Evolutionary conservation across 2,888 invertebrate species (phyloP).

Genomic region (Acrocera orbiculus): DNA sequence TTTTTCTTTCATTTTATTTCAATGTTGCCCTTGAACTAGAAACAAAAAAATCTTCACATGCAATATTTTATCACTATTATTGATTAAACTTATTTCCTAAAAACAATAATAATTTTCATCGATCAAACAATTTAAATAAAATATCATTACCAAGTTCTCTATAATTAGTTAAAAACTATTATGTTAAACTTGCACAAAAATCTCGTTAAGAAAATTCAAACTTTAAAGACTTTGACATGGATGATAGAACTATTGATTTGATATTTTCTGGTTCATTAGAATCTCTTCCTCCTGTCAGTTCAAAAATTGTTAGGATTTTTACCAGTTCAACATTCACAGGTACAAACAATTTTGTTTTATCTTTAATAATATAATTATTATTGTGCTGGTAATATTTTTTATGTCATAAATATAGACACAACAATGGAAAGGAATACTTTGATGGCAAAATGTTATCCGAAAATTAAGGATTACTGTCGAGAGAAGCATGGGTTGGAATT

Average conservation of each 20-base stretch:
- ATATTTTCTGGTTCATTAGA: slow-evolving; percentile 80
- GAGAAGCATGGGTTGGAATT: slow-evolving; percentile 96
- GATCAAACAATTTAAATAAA: too few relatives aligned
- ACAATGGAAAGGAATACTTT: slow-evolving; percentile 92
- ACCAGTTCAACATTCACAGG: slow-evolving; percentile 98
- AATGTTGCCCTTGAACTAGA: too few relatives aligned
- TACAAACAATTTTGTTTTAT: slow-evolving; percentile 25
- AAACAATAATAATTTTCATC: too few relatives aligned
- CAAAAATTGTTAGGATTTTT: slow-evolving; percentile 95
- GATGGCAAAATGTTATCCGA: slow-evolving; percentile 96
- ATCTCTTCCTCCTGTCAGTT: slow-evolving; percentile 83
- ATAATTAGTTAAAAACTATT: too few relatives aligned
- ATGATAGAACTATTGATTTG: slow-evolving; percentile 74
- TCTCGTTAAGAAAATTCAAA: too few relatives aligned
- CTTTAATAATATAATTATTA: slow-evolving; percentile 5
- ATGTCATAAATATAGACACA: slow-evolving; percentile 49
- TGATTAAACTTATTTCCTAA: too few relatives aligned
- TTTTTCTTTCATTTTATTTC: too few relatives aligned
- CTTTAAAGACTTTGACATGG: too few relatives aligned
- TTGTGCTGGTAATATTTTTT: slow-evolving; percentile 2
- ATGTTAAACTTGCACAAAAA: too few relatives aligned
- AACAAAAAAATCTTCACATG: too few relatives aligned
- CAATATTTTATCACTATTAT: too few relatives aligned
- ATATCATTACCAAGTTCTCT: too few relatives aligned
- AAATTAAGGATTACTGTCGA: slow-evolving; percentile 88